These are phyloP conservation scores for Phenganax subtilis DNA, from an alignment of 92 coral and sea anemone species.

Conservation along the genomic window DNA sequence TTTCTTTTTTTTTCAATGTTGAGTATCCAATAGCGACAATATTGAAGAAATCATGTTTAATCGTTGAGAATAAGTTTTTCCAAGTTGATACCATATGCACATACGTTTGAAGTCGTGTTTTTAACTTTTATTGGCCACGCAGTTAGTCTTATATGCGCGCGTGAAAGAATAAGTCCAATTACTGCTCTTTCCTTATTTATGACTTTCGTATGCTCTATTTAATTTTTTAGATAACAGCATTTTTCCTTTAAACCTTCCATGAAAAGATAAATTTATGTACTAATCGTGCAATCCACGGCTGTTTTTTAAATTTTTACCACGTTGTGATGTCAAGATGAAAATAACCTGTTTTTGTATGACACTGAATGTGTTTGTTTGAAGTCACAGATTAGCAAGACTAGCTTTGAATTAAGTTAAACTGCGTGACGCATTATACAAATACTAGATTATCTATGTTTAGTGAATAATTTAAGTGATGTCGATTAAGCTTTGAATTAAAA, in stretches of 20 bases:
- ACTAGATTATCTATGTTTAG: conserved; percentile 16
- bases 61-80: no score
- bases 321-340: not conserved
- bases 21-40: not conserved
- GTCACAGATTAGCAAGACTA: not conserved
- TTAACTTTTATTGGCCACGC: no score
- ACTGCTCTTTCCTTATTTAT: not conserved
- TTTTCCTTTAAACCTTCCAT: not conserved
- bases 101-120: no score
- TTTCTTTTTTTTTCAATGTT: not conserved
- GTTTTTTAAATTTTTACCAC: not conserved
- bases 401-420: not conserved
- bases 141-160: not conserved
- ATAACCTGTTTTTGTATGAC: not conserved
- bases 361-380: not conserved
- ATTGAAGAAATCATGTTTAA: not conserved
- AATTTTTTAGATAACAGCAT: not conserved
- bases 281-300: not conserved
- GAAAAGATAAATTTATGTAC: not conserved
- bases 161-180: not conserved
- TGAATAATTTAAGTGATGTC: conserved; percentile 8
- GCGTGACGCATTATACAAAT: not conserved
- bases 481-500: conserved; percentile 4
- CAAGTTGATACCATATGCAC: no score
- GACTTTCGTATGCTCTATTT: not conserved